Conservation (phyloP, 2,113 vertebrate genomes). For the Oryzias curvinotus region DNA sequence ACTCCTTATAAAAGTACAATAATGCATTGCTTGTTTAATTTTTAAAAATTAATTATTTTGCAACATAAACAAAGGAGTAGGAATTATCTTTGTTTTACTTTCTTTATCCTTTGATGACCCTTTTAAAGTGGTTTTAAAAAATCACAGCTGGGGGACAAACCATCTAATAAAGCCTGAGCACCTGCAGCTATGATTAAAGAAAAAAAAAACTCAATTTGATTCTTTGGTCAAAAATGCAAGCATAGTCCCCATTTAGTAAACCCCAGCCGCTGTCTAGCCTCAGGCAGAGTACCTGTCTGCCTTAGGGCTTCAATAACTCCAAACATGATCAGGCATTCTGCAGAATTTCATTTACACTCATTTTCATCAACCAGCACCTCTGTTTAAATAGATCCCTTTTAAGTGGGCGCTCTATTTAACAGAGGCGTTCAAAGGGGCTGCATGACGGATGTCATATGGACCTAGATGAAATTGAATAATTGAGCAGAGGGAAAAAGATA, state of each 20-base stretch:
- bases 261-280: slow-evolving; percentile 43
- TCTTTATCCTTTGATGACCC: not conserved
- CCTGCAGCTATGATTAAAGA: slow-evolving; percentile 46
- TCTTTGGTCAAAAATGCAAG: slow-evolving; percentile 44
- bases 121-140: not conserved
- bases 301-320: slow-evolving; percentile 50
- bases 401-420: slow-evolving; percentile 44
- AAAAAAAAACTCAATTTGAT: slow-evolving; percentile 31
- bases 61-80: slow-evolving; percentile 14
- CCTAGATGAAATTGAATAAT: slow-evolving; percentile 72
- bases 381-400: slow-evolving; percentile 31
- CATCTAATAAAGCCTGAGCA: slow-evolving; percentile 47
- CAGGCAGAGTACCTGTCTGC: slow-evolving; percentile 37
- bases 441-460: slow-evolving; percentile 62
- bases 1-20: not conserved
- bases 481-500: slow-evolving; percentile 78
- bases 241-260: slow-evolving; percentile 47
- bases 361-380: slow-evolving; percentile 28
- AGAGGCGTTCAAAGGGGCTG: slow-evolving; percentile 58
- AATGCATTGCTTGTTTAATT: not conserved
- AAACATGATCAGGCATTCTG: slow-evolving; percentile 56
- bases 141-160: slow-evolving; percentile 22
- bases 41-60: slow-evolving; percentile 14
- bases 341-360: slow-evolving; percentile 45
- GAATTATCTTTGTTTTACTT: too few species aligned